Evolutionary conservation across 2,113 vertebrate species (phyloP), one percentile per base, ranked within the genome.

Genomic region (Tichodroma muraria): DNA sequence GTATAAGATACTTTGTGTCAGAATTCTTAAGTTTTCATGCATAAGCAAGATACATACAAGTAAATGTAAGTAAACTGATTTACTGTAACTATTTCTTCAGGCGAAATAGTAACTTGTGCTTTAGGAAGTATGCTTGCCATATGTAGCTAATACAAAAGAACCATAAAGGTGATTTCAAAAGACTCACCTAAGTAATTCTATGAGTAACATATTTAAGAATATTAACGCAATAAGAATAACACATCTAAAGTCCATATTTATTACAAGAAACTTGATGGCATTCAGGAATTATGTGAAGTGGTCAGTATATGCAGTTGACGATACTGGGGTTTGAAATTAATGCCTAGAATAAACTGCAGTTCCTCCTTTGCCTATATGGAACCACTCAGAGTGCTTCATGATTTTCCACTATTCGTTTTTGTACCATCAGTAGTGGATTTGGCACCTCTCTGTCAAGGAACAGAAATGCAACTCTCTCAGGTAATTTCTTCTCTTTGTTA

Each of bases 401-500:
- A 91, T 94, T 95, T 97, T 76, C 59, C 54, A 18, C 30, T 85
- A 40, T 50, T 97, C 47, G n/a, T 94, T 97, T 93, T 75, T 95
- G 27, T 89, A 42, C 72, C 44, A 61, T 77, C 89, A 91, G 68
- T 33, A 50, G 71, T 82, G 94, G 85, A 93, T 89, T 95, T 44
- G 92, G 63, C 79, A 91, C 85, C 75, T 96, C 70, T 88, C 94
- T 94, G 71, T 96, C 84, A 94, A 75, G 85, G 71, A 85, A 84
- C 63, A 57, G 66, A 96, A 82, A 64, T 91, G 72, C 87, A 96
- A 14, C 54, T 89, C 27, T 94, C 47, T 94, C 64, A 23, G 56
- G 70, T 54, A 85, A 78, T 97, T 96, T 96, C 85, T 93, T 81
- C 56, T 86, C 42, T 86, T 97, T 91, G 78, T 96, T 91, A 86